Percentiles rank a stretch among this genome's conserved stretches.
These are phyloP conservation scores for Oxyruncus cristatus DNA, from an alignment of 2,113 vertebrate genomes.

Conservation along the genomic window DNA sequence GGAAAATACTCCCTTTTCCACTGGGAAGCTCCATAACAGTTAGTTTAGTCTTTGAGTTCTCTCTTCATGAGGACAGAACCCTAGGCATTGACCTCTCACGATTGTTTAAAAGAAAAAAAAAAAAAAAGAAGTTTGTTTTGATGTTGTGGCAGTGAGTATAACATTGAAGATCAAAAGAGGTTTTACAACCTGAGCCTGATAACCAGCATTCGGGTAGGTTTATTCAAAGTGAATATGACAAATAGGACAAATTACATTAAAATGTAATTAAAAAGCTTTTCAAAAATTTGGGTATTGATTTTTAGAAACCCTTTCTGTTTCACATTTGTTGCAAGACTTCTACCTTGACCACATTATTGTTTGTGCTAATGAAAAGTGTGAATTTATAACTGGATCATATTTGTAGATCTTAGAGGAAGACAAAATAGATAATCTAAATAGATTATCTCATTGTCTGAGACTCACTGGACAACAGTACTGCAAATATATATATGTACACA, in stretches of 20 bases:
- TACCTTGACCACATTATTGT: neutral
- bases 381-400: neutral
- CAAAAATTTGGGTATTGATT: neutral
- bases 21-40: neutral
- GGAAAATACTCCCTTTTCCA: conserved; percentile 8
- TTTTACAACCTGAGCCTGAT: neutral
- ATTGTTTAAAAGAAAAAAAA: neutral
- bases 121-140: neutral
- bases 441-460: neutral
- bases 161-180: neutral
- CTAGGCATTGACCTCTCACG: neutral
- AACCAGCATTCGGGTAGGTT: neutral
- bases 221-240: neutral
- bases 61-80: neutral
- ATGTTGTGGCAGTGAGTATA: neutral
- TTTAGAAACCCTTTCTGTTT: neutral
- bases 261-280: neutral
- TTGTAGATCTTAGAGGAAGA: neutral
- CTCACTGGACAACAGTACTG: neutral
- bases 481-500: neutral
- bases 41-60: neutral
- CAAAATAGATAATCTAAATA: neutral
- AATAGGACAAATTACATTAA: neutral
- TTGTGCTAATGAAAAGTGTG: neutral
- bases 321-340: neutral